Evolutionary conservation across 2,888 invertebrate species (phyloP).

Genomic region (Hymenopus coronatus): DNA sequence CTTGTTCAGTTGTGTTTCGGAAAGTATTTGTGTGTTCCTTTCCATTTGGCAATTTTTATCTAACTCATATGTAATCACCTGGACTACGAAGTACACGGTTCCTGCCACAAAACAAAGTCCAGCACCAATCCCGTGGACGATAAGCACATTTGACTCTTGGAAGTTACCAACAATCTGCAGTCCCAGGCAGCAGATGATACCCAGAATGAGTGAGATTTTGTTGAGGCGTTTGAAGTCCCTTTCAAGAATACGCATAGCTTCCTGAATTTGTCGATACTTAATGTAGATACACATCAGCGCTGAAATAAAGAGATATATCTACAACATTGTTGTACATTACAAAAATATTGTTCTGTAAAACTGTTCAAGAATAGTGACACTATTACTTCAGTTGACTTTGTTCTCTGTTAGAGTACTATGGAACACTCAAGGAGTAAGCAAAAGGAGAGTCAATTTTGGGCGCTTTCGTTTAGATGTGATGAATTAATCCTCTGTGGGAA

Average conservation of each 20-base stretch:
- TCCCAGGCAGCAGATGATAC: conserved; percentile 54
- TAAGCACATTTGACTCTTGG: conserved; percentile 55
- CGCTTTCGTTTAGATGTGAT: too few species aligned
- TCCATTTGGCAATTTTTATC: too few species aligned
- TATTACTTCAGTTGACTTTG: too few species aligned
- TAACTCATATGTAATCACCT: conserved; percentile 44
- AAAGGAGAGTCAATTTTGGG: too few species aligned
- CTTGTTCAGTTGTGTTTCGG: too few species aligned
- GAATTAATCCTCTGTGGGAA: too few species aligned
- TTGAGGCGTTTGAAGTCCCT: not conserved
- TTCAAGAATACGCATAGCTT: not conserved
- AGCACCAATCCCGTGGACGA: conserved; percentile 58
- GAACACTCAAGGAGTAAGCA: too few species aligned
- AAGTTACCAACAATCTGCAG: conserved; percentile 60
- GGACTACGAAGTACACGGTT: conserved; percentile 54
- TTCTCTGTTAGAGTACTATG: too few species aligned
- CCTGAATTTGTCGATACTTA: not conserved
- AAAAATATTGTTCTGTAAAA: too few species aligned
- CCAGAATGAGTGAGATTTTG: conserved; percentile 40
- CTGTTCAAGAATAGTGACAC: too few species aligned
- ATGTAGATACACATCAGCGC: not conserved
- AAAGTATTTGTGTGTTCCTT: too few species aligned
- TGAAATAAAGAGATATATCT: not conserved
- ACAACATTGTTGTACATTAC: too few species aligned
- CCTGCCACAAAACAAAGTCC: conserved; percentile 57